A percentile compares a stretch with the other conserved stretches of the same genome.
Conservation (phyloP, 2,797 vertebrate species). For the Karalla daura region DNA sequence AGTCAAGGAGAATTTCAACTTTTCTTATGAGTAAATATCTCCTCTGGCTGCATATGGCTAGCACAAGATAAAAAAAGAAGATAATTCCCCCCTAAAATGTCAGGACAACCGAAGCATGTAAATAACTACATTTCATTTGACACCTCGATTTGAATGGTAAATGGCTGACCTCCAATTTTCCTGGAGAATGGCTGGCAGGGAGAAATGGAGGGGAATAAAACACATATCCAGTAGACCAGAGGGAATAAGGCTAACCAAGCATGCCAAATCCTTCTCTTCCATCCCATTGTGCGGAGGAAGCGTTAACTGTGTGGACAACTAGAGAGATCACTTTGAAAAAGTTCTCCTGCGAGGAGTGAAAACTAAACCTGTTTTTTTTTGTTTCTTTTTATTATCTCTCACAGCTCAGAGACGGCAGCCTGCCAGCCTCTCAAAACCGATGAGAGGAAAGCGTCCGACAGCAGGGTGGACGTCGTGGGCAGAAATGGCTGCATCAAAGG, state of each 20-base stretch:
- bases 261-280: conserved; percentile 33
- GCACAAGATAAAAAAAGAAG: conserved; percentile 51
- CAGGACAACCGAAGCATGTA: conserved; percentile 74
- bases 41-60: conserved; percentile 38
- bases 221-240: conserved; percentile 47
- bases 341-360: conserved; percentile 25
- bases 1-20: conserved; percentile 18
- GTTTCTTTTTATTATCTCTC: conserved; percentile 2
- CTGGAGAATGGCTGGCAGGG: conserved; percentile 50
- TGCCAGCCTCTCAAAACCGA: conserved; percentile 71
- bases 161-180: conserved; percentile 70
- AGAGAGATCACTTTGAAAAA: conserved; percentile 22
- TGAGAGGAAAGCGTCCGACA: conserved; percentile 58
- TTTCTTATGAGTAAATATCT: conserved; percentile 21
- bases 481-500: conserved; percentile 81
- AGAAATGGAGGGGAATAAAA: conserved; percentile 71
- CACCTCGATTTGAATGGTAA: conserved; percentile 77
- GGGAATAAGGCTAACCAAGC: conserved; percentile 49
- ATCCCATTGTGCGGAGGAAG: conserved; percentile 19
- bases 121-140: conserved; percentile 79
- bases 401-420: conserved; percentile 76
- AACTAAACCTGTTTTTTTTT: conserved; percentile 4
- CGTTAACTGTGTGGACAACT: conserved; percentile 29
- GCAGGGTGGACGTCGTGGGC: conserved; percentile 54
- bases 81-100: conserved; percentile 65